These are phyloP conservation scores for Bos taurus DNA, from an alignment of 2,113 vertebrate genomes.

Conservation along the genomic window DNA sequence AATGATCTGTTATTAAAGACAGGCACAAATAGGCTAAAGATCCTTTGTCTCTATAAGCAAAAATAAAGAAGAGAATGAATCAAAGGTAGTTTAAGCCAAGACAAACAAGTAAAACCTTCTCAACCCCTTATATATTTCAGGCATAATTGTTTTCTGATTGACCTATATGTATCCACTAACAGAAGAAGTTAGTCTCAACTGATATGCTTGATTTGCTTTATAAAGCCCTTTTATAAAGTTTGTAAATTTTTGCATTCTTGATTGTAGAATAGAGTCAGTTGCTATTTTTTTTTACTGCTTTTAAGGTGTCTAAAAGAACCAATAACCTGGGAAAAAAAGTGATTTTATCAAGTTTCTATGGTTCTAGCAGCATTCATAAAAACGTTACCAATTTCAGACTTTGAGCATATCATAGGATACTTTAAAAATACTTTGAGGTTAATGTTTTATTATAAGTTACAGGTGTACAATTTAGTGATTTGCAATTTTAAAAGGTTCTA, in stretches of 20 bases:
- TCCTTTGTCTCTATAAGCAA: not conserved
- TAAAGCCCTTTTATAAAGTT: not conserved
- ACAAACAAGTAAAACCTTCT: not conserved
- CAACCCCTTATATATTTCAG: not conserved
- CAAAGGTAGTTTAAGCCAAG: not conserved
- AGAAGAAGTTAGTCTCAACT: not conserved
- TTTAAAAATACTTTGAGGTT: not conserved
- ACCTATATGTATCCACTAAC: not conserved
- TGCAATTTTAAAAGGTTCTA: not conserved
- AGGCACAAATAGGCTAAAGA: not conserved
- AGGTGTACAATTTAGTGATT: not conserved
- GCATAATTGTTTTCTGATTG: not conserved
- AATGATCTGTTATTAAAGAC: not conserved
- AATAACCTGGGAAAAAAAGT: not conserved
- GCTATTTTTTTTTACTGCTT: slow-evolving; percentile 54
- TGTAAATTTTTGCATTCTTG: slow-evolving; percentile 6
- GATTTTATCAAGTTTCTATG: slow-evolving; percentile 53
- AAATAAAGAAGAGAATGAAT: not conserved
- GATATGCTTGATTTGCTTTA: not conserved
- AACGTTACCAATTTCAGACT: slow-evolving; percentile 58
- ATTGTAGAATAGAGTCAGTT: slow-evolving; percentile 65
- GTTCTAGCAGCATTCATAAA: slow-evolving; percentile 44
- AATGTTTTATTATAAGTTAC: not conserved
- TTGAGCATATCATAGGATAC: slow-evolving; percentile 9
- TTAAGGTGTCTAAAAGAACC: slow-evolving; percentile 30